phyloP scores from a whole-genome alignment of 2,888 invertebrate genomes.

The Lasioglossum marginatum region DNA sequence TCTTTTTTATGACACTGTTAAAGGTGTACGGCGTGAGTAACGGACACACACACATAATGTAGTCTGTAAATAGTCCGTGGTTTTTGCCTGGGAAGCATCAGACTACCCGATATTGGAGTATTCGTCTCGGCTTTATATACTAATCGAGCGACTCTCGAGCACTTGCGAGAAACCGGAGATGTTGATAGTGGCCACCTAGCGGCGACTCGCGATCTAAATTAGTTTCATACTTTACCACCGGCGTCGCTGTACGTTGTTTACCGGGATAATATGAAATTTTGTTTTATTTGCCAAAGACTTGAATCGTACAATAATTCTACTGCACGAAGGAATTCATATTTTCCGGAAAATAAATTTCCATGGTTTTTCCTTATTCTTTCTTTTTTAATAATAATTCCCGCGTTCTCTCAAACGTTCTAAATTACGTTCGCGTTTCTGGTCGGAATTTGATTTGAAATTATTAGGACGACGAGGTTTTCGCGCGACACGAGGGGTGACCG shows the following conservation, averaged over 20 bases:
- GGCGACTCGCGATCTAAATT: not conserved
- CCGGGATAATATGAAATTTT: slow-evolving; percentile 23
- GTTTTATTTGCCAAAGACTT: not conserved
- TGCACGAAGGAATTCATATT: not conserved
- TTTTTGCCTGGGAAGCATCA: slow-evolving; percentile 78
- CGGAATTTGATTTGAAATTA: not conserved
- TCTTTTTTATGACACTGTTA: slow-evolving; percentile 67
- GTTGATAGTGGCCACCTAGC: slow-evolving; percentile 22
- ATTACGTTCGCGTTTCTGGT: not conserved
- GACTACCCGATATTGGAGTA: slow-evolving; percentile 69
- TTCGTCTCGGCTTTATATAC: slow-evolving; percentile 74
- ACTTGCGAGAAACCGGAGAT: slow-evolving; percentile 67
- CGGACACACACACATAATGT: slow-evolving; percentile 72
- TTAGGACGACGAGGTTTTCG: not conserved
- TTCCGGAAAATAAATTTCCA: not conserved
- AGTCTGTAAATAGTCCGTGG: slow-evolving; percentile 71
- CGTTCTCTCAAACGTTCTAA: not conserved
- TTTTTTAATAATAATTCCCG: not conserved
- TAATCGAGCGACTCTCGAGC: slow-evolving; percentile 24
- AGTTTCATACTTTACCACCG: not conserved
- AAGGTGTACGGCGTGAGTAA: slow-evolving; percentile 63
- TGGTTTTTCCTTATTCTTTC: not conserved
- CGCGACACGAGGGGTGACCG: not conserved
- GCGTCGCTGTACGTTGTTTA: not conserved
- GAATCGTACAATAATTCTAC: not conserved